Percentiles rank a stretch among this genome's conserved stretches.
Conservation (phyloP, 2,113 vertebrate species). For the Phocoena phocoena region DNA sequence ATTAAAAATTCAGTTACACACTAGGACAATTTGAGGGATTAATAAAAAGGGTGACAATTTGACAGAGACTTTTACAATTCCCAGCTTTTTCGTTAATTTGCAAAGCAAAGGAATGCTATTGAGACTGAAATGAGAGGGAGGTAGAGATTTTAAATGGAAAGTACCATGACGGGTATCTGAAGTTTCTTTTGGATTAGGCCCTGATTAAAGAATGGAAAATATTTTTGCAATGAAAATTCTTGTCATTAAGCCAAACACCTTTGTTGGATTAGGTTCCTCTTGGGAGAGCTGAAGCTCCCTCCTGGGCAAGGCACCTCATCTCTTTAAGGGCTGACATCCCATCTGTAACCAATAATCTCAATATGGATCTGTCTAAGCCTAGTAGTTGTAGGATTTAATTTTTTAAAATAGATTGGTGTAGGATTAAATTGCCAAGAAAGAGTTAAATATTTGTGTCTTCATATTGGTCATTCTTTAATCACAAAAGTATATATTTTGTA, state of each 20-base stretch:
- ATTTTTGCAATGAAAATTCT: conserved; percentile 74
- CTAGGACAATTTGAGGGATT: neutral
- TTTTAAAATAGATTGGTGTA: neutral
- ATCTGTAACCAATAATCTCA: conserved; percentile 33
- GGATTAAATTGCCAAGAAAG: neutral
- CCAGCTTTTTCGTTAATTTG: neutral
- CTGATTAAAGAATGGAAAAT: conserved; percentile 76
- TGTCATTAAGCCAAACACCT: conserved; percentile 74
- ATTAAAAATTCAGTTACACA: conserved; percentile 7
- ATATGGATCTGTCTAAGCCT: neutral
- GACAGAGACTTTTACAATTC: neutral
- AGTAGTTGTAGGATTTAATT: neutral
- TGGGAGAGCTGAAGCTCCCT: conserved; percentile 13
- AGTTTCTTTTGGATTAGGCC: conserved; percentile 67
- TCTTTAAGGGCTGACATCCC: conserved; percentile 12
- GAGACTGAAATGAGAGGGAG: neutral
- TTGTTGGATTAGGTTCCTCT: conserved; percentile 60
- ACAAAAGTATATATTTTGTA: neutral
- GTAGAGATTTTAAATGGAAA: conserved; percentile 60
- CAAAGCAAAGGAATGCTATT: conserved; percentile 42
- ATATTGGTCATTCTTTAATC: neutral
- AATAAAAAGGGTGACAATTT: neutral
- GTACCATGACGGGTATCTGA: conserved; percentile 51
- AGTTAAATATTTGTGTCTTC: neutral
- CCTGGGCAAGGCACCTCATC: neutral